Base-by-base conservation (phyloP, 2,797 vertebrate genomes). In the Pelodytes ibericus region DNA sequence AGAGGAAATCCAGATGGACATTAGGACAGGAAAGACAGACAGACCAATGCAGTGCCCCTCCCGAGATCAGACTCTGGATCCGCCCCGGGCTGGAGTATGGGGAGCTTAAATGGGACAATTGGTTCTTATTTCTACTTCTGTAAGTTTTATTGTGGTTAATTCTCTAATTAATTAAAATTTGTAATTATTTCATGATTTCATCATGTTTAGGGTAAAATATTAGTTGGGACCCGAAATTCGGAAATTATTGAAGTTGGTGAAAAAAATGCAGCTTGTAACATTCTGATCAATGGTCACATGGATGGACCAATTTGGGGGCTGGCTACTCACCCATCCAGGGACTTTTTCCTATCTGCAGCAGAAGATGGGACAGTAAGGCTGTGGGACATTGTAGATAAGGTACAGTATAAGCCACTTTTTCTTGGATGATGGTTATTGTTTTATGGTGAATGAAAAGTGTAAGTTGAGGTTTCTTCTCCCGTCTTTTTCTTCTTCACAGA, bases 171-270 rank as follows among this genome's bases (percentile, higher is more conserved):
- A n/a, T n/a, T n/a, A n/a, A n/a, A n/a, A n/a, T n/a, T n/a, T n/a
- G n/a, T n/a, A n/a, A n/a, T n/a, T n/a, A n/a, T n/a, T n/a, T n/a
- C n/a, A n/a, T n/a, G n/a, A n/a, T n/a, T n/a, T n/a, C n/a, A n/a
- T n/a, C n/a, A n/a, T 60, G 76, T 82, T 80, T 80, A 99, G 97
- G 97, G 97, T 72, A 99, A 99, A 85, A 98, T 99, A 87, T 88
- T 99, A 0, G 96, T 99, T 81, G 97, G 96, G 39, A 99, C 97
- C 72, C 92, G 94, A 69, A 97, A 96, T 59, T 94, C 96, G 0
- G 97, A 98, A 90, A 98, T 99, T 75, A 97, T 99, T 5, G 97
- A 99, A 85, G 95, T 99, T 59, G 96, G 97, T 74, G 97, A 99
- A 88, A 99, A 98, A 85, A 99, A 98, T 3, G 97, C 96, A 73